Conservation (phyloP, 1,140 invertebrate species). For the Drosophila littoralis region DNA sequence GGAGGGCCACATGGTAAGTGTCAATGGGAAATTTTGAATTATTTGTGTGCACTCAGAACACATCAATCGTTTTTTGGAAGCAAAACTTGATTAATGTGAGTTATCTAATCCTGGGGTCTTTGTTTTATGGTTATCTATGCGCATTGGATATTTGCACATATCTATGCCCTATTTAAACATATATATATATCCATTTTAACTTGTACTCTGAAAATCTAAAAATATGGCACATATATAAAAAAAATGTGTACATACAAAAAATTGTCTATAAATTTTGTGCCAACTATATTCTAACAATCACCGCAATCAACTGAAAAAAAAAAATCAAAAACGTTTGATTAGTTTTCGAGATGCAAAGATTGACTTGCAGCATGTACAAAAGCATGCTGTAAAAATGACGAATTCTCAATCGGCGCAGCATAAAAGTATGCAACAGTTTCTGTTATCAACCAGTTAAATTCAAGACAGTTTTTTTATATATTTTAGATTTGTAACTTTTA, state of each 20-base stretch:
- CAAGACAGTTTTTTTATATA: too few relatives aligned
- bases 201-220: neutral
- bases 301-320: too few relatives aligned
- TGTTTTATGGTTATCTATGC: neutral
- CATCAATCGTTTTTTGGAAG: conserved; percentile 35
- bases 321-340: too few relatives aligned
- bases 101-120: conserved; percentile 9
- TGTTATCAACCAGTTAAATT: neutral
- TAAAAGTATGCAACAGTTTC: conserved; percentile 2
- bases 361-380: neutral
- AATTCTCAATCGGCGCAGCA: neutral
- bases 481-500: too few relatives aligned
- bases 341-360: too few relatives aligned
- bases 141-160: too few relatives aligned
- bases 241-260: too few relatives aligned
- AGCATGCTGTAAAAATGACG: neutral
- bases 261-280: too few relatives aligned
- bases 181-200: too few relatives aligned
- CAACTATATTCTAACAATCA: too few relatives aligned
- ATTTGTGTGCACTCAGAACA: conserved; percentile 27
- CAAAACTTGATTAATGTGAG: conserved; percentile 32
- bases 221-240: neutral
- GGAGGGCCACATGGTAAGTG: conserved; percentile 9
- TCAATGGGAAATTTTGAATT: conserved; percentile 26
- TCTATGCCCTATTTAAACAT: too few relatives aligned